Base-by-base conservation (phyloP, 1,140 invertebrate species). In the Bombus haemorrhoidalis region DNA sequence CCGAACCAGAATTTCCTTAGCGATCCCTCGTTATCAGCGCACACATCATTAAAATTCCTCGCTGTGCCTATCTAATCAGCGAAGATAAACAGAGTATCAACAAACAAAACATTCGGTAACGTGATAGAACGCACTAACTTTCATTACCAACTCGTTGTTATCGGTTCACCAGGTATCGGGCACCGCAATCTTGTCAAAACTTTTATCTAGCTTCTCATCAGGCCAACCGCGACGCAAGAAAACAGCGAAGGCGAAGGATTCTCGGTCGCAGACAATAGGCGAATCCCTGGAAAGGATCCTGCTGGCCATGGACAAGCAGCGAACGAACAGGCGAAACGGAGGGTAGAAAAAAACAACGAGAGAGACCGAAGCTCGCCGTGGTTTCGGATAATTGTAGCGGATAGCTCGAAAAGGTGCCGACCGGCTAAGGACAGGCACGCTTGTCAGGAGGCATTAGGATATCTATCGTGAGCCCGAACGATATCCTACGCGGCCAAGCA, bases 351-450 rank as follows among this genome's bases (percentile, higher is more conserved):
- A 32, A 64, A 64, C n/a, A 32, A 32, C 1, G n/a, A 64, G n/a
- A 32, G n/a, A 32, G n/a, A 64, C 10, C 4, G 62, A 66, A 66
- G 73, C 86, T 88, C 83, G 76, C 86, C 76, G 86, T 90, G 90
- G 92, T 93, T 92, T 92, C 90, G 91, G 91, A 92, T 94, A 94
- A 94, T 94, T 93, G 91, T 90, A 87, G 79, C 83, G 91, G 93
- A 94, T 91, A 90, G 92, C 88, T 92, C 86, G 90, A 92, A 93
- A 94, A 94, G 93, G 91, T 89, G 92, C 93, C 93, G 92, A 93
- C 89, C 78, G 66, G 64, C 83, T 62, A 81, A 83, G 85, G 86
- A 91, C 73, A 83, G 87, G 88, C 90, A 88, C 90, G 90, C 89
- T 91, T 94, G 93, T 94, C 94, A 92, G 84, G 83, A 86, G 88